phyloP scores from a whole-genome alignment of 2,888 invertebrate genomes.

The Agonum fuliginosum region DNA sequence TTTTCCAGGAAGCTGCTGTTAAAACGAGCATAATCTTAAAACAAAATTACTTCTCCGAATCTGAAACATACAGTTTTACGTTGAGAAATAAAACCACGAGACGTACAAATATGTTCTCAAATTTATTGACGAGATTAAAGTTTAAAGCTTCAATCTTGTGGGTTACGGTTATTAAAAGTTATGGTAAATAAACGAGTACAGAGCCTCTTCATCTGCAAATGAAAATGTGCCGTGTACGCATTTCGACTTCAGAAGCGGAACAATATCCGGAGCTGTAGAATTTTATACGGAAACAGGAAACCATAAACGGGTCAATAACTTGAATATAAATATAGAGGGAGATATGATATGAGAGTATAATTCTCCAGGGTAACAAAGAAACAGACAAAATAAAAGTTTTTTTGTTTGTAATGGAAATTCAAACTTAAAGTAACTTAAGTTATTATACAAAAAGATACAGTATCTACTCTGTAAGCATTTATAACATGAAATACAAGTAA shows the following conservation, averaged over 20 bases:
- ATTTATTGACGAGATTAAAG: background rate
- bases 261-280: conserved; percentile 20
- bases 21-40: too few relatives aligned
- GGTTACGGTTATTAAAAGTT: background rate
- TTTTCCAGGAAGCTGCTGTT: too few relatives aligned
- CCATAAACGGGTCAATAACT: conserved; percentile 51
- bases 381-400: background rate
- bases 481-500: too few relatives aligned
- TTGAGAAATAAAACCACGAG: too few relatives aligned
- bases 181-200: background rate
- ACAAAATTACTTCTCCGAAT: too few relatives aligned
- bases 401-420: background rate
- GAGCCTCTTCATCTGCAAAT: background rate
- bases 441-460: too few relatives aligned
- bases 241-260: background rate
- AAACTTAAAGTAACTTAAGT: background rate
- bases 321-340: conserved; percentile 18
- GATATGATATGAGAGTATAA: background rate
- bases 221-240: conserved; percentile 2
- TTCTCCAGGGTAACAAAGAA: background rate
- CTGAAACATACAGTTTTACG: too few relatives aligned
- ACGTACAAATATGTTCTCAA: background rate
- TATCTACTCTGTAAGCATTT: too few relatives aligned
- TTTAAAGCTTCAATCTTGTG: background rate
- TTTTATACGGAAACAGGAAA: conserved; percentile 37